phyloP scores from a whole-genome alignment of 2,113 vertebrate genomes.

The Podilymbus podiceps region DNA sequence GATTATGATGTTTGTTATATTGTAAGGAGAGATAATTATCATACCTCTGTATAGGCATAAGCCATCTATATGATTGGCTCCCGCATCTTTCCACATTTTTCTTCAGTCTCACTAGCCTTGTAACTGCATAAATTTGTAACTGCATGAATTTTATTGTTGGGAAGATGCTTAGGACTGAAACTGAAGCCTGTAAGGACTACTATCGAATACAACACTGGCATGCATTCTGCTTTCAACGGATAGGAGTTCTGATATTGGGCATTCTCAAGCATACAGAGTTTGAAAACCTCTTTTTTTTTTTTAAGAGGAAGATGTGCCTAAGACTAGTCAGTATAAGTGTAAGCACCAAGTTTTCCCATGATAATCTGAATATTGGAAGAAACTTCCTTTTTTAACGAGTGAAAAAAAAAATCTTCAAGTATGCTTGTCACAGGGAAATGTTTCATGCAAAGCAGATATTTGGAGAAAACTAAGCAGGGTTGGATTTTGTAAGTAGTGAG shows the following conservation, averaged over 20 bases:
- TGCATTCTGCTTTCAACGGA: background rate
- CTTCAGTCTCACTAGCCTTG: background rate
- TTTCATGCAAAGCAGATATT: background rate
- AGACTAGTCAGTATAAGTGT: background rate
- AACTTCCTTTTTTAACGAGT: background rate
- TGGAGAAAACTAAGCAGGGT: accelerated
- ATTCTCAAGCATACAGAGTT: background rate
- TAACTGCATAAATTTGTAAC: background rate
- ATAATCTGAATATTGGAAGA: background rate
- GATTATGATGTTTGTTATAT: background rate
- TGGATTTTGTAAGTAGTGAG: background rate
- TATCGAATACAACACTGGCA: background rate
- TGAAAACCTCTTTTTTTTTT: background rate
- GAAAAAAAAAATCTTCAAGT: background rate
- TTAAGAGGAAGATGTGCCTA: background rate
- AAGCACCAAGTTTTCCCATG: background rate
- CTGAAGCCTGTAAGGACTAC: background rate
- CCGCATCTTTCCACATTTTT: background rate
- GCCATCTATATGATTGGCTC: background rate
- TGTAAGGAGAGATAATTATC: background rate
- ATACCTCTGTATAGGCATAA: background rate
- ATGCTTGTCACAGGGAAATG: background rate
- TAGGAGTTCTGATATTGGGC: background rate
- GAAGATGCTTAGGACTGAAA: background rate
- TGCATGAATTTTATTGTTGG: background rate